A percentile compares a stretch with the other conserved stretches of the same genome.
These are phyloP conservation scores for Tipula lateralis DNA, from an alignment of 2,888 invertebrate genomes.

Conservation along the genomic window DNA sequence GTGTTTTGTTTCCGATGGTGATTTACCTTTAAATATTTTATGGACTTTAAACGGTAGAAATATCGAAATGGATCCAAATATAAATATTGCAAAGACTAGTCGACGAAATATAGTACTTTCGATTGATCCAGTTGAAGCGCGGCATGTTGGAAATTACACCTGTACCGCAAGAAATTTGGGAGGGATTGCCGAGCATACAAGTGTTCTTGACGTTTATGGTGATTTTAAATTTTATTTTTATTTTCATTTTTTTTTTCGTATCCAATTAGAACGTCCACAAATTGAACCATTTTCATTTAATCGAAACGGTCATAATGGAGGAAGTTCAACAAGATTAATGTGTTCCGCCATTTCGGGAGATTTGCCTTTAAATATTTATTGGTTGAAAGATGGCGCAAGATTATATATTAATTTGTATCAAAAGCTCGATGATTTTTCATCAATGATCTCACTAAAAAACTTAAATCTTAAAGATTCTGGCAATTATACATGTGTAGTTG, in stretches of 20 bases:
- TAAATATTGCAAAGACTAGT: slow-evolving; percentile 51
- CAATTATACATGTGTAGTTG: slow-evolving; percentile 57
- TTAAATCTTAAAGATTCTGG: slow-evolving; percentile 51
- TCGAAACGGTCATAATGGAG: slow-evolving; percentile 51
- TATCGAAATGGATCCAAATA: slow-evolving; percentile 56
- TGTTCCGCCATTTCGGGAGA: slow-evolving; percentile 74
- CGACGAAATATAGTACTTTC: slow-evolving; percentile 59
- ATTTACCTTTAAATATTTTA: slow-evolving; percentile 69
- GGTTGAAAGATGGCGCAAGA: slow-evolving; percentile 52
- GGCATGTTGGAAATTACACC: slow-evolving; percentile 61
- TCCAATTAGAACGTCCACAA: slow-evolving; percentile 53
- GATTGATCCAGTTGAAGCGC: slow-evolving; percentile 58
- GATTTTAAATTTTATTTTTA: slow-evolving; percentile 33
- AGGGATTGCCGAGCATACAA: slow-evolving; percentile 58
- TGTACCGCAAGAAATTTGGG: slow-evolving; percentile 59
- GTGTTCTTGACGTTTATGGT: slow-evolving; percentile 67
- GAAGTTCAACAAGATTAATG: slow-evolving; percentile 52
- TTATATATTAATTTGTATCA: slow-evolving; percentile 39
- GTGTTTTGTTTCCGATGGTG: slow-evolving; percentile 70
- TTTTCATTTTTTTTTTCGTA: no score
- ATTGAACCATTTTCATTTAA: slow-evolving; percentile 54
- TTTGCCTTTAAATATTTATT: slow-evolving; percentile 69
- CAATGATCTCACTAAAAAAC: slow-evolving; percentile 50
- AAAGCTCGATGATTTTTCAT: slow-evolving; percentile 51
- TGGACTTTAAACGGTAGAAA: slow-evolving; percentile 62